Evolutionary conservation across 2,797 vertebrate genomes (phyloP), one percentile per base, ranked within the genome.

Genomic region (Vultur gryphus): DNA sequence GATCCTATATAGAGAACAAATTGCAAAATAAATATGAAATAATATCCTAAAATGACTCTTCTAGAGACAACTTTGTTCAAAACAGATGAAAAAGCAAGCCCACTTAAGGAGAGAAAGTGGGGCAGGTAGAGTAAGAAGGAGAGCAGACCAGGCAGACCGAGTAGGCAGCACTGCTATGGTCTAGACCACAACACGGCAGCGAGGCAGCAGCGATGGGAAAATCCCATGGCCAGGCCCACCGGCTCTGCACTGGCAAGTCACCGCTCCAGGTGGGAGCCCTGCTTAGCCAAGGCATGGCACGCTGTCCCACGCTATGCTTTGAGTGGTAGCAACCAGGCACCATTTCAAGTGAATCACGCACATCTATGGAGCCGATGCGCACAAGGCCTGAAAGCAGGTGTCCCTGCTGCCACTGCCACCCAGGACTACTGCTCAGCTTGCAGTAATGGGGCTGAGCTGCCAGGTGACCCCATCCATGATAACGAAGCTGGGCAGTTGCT

Each of bases 271-370:
- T 1, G 2, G 46, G 33, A 85, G 43, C 16, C 31, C 52, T 11
- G 24, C 59, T 48, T 25, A 52, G 81, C 31, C 65, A 21, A 24
- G 49, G 26, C 59, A 49, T 0, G 11, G 82, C 61, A 52, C 3
- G 1, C 16, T 0, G 0, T 2, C 46, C 44, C 80, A 46, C 1
- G 0, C 10, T 17, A 12, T 0, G 0, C 43, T 49, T 1, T 2
- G 19, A 61, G n/a, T 0, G 0, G 19, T 4, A 54, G 35, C 61
- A 28, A 3, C 24, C 29, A 29, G 49, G 15, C 62, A 41, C 37
- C 11, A 0, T 41, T 61, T 23, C 52, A 20, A 77, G 55, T 13
- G 28, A 73, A 17, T 9, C 54, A 16, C 5, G 8, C 28, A 16
- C 1, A 2, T 10, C 65, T 48, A 15, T 1, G 2, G 24, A 58